Percentiles rank a stretch among this genome's conserved stretches.
Evolutionary conservation across 2,113 vertebrate genomes (phyloP).

Genomic region (Lycaon pictus): DNA sequence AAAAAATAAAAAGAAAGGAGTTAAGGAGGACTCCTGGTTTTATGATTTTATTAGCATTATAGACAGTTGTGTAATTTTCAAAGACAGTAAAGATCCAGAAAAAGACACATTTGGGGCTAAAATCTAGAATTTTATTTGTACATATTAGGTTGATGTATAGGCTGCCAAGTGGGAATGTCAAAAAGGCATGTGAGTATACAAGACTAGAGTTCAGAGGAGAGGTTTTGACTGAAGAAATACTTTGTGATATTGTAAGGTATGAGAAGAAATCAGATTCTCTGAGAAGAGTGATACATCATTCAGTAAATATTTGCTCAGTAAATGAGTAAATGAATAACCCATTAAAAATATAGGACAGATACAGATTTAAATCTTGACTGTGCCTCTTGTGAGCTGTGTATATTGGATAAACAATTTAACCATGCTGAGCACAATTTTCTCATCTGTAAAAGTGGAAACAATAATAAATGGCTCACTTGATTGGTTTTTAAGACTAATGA

Average conservation of each 20-base stretch:
- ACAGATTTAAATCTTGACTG: constrained; percentile 37
- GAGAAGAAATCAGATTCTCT: not conserved
- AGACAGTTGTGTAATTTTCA: not conserved
- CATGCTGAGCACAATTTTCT: not conserved
- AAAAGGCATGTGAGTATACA: not conserved
- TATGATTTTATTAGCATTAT: not conserved
- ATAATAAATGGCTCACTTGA: not conserved
- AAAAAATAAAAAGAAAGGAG: not conserved
- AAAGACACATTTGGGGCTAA: constrained; percentile 14
- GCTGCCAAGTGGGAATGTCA: not conserved
- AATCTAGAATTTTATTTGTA: not conserved
- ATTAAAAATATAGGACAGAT: not conserved
- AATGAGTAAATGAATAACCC: not conserved
- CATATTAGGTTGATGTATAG: not conserved
- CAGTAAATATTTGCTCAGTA: not conserved
- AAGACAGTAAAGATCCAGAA: not conserved
- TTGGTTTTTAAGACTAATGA: constrained; percentile 3
- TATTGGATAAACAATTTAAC: not conserved
- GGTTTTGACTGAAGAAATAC: not conserved
- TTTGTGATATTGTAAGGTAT: not conserved
- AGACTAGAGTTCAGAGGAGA: not conserved
- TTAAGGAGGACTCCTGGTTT: not conserved
- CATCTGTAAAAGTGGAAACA: constrained; percentile 10
- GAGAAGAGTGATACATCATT: not conserved
- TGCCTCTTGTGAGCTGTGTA: not conserved